Percentiles rank a stretch among this genome's conserved stretches.
phyloP scores from a whole-genome alignment of 2,888 invertebrate species.

The Oxycera nigricornis region DNA sequence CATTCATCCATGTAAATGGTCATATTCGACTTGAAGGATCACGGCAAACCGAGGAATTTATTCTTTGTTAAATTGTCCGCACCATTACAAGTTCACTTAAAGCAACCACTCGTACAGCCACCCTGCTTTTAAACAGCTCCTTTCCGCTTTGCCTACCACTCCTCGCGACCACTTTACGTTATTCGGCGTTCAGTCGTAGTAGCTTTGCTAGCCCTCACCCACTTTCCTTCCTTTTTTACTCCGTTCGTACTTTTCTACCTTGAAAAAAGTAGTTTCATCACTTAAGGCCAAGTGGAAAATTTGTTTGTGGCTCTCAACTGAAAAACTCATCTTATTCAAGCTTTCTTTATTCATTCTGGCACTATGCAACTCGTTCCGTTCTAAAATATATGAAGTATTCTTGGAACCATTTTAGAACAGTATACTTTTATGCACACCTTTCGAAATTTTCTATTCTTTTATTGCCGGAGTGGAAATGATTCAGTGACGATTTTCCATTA shows the following conservation, averaged over 20 bases:
- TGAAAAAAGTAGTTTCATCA: conserved; percentile 28
- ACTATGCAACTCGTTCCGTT: conserved; percentile 3
- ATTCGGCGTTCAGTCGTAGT: background rate
- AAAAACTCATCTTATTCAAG: conserved; percentile 13
- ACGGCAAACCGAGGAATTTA: background rate
- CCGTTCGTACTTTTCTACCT: background rate
- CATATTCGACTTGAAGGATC: background rate
- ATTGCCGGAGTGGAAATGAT: conserved; percentile 4
- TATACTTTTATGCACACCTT: conserved; percentile 20
- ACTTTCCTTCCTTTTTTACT: background rate
- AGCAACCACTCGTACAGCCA: background rate
- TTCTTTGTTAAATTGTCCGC: background rate
- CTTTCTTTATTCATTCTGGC: background rate
- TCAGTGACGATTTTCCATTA: conserved; percentile 1
- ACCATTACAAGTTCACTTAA: background rate
- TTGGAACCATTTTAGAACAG: conserved; percentile 21
- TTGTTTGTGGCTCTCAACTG: conserved; percentile 17
- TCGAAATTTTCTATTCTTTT: background rate
- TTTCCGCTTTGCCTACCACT: too few species aligned
- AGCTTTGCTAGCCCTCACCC: background rate
- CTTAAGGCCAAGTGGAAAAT: conserved; percentile 38
- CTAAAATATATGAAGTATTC: conserved; percentile 6
- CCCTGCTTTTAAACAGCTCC: background rate
- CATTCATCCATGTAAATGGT: background rate
- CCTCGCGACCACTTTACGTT: background rate